Evolutionary conservation across 2,888 invertebrate species (phyloP), one percentile per base, ranked within the genome.

Genomic region (Dynastes grantii): DNA sequence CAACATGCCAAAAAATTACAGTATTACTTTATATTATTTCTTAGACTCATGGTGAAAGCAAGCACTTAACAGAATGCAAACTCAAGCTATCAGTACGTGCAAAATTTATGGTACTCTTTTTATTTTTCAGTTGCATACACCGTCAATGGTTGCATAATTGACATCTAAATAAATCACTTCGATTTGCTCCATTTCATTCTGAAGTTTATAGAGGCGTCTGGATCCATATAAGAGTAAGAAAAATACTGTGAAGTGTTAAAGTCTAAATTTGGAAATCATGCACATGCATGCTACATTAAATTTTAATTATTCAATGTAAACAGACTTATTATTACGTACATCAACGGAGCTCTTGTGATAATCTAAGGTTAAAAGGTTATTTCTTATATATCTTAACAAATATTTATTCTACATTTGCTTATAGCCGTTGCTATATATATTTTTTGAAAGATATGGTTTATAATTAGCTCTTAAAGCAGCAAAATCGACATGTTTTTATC

Each of bases 331-430:
- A 75, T 45, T 63, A 73, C 58, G 22, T 75, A 75, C 73, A 22
- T 53, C 22, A 4, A 73, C 45, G 61, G 61, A 75, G 49, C 53
- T 37, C 6, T 37, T 29, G 51, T 16, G 73, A 75, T 75, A 75
- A 37, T n/a, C 27, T 49, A 73, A 75, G 73, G 73, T 61, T 55
- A 75, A 71, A 29, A 63, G 73, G 61, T 75, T 75, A 75, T 61
- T 61, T 49, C 4, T 45, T 61, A 61, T 13, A 11, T 63, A 45
- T 75, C 61, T 55, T 55, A 63, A 75, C 32, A 75, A 75, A 75
- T 75, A 75, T 75, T 75, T 75, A 32, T 58, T 75, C 61, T 49
- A 49, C 22, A 75, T 58, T 61, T 75, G 63, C 61, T 75, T 75
- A 75, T 75, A 61, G 13, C 1, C 51, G 65, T 16, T 37, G 40